phyloP scores from a whole-genome alignment of 2,797 vertebrate species.

The Antrozous pallidus region DNA sequence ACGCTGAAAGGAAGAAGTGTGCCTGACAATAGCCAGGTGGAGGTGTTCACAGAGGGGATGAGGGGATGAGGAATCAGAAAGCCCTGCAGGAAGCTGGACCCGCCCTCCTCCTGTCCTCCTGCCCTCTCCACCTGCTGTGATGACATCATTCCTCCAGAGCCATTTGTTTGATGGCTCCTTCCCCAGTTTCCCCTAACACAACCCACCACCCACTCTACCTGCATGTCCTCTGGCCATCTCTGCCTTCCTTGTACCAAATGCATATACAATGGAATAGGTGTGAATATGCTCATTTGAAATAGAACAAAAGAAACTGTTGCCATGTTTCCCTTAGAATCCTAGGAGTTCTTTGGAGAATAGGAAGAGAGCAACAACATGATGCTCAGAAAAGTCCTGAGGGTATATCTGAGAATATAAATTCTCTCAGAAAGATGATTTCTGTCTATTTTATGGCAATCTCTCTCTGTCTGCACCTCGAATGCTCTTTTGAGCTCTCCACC shows the following conservation, averaged over 20 bases:
- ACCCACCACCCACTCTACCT: rapidly evolving
- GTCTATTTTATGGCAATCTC: not conserved
- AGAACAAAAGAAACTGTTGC: not conserved
- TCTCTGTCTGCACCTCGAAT: not conserved
- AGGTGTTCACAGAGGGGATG: not conserved
- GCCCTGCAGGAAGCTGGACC: not conserved
- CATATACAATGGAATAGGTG: not conserved
- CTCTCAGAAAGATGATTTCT: not conserved
- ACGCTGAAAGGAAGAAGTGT: not conserved
- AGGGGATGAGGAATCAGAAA: not conserved
- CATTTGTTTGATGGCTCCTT: not conserved
- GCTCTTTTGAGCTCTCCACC: not conserved
- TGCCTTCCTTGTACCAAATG: not conserved
- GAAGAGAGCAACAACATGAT: not conserved
- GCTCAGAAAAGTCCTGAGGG: not conserved
- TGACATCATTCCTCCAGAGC: rapidly evolving
- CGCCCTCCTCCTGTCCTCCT: rapidly evolving
- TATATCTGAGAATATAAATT: not conserved
- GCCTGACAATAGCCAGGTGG: not conserved
- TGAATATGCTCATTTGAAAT: not conserved
- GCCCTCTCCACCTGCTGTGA: not conserved
- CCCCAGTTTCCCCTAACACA: too few relatives aligned
- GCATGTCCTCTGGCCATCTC: rapidly evolving
- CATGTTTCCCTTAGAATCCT: not conserved
- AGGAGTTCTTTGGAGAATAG: not conserved